Conservation (phyloP, 35 echinoderm and acorn worm species). For the Apostichopus parvimensis region DNA sequence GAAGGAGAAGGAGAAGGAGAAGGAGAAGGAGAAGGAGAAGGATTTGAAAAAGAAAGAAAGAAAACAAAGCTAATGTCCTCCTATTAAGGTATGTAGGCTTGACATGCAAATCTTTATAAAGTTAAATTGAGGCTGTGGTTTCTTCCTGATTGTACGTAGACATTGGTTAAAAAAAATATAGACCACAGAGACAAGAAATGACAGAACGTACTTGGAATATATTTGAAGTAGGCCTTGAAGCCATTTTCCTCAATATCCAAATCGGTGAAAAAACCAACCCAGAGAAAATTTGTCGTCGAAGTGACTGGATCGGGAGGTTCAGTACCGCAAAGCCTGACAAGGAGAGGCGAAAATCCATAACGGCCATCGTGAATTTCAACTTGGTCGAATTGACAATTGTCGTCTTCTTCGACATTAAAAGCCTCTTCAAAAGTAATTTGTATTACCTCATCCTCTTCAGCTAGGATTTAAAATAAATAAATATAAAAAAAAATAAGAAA, state of each 20-base stretch:
- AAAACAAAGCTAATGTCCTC: too few relatives aligned
- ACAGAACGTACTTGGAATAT: slow-evolving; percentile 59
- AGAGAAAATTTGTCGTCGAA: slow-evolving; percentile 62
- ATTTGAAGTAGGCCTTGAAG: slow-evolving; percentile 54
- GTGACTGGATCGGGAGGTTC: slow-evolving; percentile 44
- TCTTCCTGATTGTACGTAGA: too few relatives aligned
- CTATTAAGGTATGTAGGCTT: too few relatives aligned
- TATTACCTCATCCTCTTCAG: slow-evolving; percentile 69
- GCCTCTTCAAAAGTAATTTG: slow-evolving; percentile 49
- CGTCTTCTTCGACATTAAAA: slow-evolving; percentile 62
- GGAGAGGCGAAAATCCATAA: slow-evolving; percentile 69
- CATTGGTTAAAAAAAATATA: too few relatives aligned
- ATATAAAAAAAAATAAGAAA: not conserved
- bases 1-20: too few relatives aligned
- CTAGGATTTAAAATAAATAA: slow-evolving; percentile 45
- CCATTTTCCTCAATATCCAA: slow-evolving; percentile 59
- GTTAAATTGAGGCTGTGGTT: too few relatives aligned
- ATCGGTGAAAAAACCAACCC: slow-evolving; percentile 68
- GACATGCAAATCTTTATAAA: too few relatives aligned
- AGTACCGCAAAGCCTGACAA: slow-evolving; percentile 55
- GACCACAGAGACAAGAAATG: too few relatives aligned
- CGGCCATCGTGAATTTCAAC: slow-evolving; percentile 77
- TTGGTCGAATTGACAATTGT: slow-evolving; percentile 67
- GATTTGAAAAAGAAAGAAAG: too few relatives aligned
- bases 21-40: too few relatives aligned